Evolutionary conservation across 37 sponge, comb jelly and placozoan genomes (phyloP).

Genomic region (Mnemiopsis leidyi): DNA sequence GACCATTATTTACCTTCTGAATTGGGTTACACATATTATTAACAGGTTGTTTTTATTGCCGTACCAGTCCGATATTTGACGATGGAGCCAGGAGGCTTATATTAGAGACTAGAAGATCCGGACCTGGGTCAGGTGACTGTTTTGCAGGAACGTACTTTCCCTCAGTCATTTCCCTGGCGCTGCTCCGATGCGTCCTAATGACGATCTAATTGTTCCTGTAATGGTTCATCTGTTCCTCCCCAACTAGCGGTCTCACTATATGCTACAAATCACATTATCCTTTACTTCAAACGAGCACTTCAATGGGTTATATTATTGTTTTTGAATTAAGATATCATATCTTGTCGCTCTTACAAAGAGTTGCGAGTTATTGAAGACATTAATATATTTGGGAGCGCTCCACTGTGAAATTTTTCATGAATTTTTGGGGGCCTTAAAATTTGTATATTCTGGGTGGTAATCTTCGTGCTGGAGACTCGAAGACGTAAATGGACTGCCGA

Average conservation of each 20-base stretch:
- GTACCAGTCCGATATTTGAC: not conserved
- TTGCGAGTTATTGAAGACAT: not conserved
- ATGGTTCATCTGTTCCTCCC: not conserved
- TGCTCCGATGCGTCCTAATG: not conserved
- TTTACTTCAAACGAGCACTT: no score
- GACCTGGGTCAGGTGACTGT: not conserved
- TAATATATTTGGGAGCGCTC: not conserved
- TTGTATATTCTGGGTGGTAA: not conserved
- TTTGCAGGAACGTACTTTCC: not conserved
- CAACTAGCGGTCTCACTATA: not conserved
- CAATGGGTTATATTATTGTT: not conserved
- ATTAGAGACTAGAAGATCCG: not conserved
- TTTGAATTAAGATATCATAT: not conserved
- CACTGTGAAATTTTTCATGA: not conserved
- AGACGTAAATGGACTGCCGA: no score
- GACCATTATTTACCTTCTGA: slow-evolving; percentile 16
- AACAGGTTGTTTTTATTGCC: not conserved
- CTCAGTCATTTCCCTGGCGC: not conserved
- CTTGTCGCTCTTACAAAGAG: not conserved
- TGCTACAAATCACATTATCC: not conserved
- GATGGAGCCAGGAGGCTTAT: not conserved
- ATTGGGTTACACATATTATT: slow-evolving; percentile 50
- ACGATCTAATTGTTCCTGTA: not conserved
- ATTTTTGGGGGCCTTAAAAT: not conserved
- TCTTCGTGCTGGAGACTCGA: no score